A percentile compares a stretch with the other conserved stretches of the same genome.
Conservation (phyloP, 2,113 vertebrate genomes). For the Pelvicachromis taeniatus region DNA sequence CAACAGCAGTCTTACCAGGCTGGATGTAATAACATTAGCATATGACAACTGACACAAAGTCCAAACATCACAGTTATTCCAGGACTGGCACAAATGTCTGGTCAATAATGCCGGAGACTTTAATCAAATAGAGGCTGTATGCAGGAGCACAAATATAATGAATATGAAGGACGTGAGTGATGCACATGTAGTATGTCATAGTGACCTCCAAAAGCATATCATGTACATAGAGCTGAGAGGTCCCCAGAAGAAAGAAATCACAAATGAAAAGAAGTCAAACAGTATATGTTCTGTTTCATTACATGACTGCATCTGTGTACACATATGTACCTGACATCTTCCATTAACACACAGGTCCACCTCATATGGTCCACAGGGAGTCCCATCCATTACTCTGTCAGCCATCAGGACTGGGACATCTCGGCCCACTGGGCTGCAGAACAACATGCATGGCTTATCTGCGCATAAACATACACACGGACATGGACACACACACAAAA, state of each 20-base stretch:
- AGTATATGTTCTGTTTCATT: not conserved
- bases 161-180: too few species aligned
- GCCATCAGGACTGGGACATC: slow-evolving; percentile 82
- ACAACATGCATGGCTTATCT: slow-evolving; percentile 92
- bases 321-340: slow-evolving; percentile 83
- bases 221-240: not conserved
- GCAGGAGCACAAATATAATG: too few species aligned
- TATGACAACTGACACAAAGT: too few species aligned
- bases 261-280: not conserved
- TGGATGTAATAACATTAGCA: too few species aligned
- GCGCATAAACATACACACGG: slow-evolving; percentile 34
- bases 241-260: not conserved
- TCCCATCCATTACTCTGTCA: slow-evolving; percentile 91
- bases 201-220: not conserved
- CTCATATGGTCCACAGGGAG: slow-evolving; percentile 93
- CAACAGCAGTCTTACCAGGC: too few species aligned
- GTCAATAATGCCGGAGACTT: too few species aligned
- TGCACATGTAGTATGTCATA: not conserved
- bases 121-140: too few species aligned
- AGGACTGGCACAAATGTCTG: too few species aligned
- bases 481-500: not conserved
- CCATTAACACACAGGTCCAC: slow-evolving; percentile 91
- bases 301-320: not conserved
- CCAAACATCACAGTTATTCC: too few species aligned
- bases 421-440: slow-evolving; percentile 85